Base-by-base conservation (phyloP, 2,797 vertebrate species). In the Megaceryle alcyon region DNA sequence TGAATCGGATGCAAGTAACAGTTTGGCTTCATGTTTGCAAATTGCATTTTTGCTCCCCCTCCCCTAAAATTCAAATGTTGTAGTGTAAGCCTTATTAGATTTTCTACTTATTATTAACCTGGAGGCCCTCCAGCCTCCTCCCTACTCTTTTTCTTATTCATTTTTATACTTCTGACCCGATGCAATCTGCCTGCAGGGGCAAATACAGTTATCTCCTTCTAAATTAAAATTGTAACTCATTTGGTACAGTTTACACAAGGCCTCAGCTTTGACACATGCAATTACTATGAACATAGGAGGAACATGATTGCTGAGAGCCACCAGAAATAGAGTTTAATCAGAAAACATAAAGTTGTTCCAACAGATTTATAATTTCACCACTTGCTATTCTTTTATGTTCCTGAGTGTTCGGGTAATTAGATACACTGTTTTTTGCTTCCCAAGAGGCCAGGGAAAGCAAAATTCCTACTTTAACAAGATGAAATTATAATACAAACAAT, bases 21-120 rank as follows among this genome's bases (percentile, higher is more conserved):
- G 98, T 98, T 98, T 98, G 98, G 98, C 98, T 98, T 98, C 98
- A 98, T 98, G 98, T 98, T 98, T 99, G 98, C 98, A 99, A 99
- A 99, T 99, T 99, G 98, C 98, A 98, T 99, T 99, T 98, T 98
- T 98, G 98, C 98, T 97, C 59, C 54, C 70, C 84, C 66, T 64
- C 81, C 77, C 44, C 84, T 78, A 96, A 96, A 98, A 98, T 98
- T 97, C 98, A 88, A 35, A 71, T 93, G 96, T 97, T 95, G 95
- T 97, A 97, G 98, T 96, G 96, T 89, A 96, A 97, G 94, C 96
- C 97, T 97, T 98, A 98, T 98, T 97, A 98, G 97, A 97, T 97
- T 98, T 97, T 96, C 88, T 65, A 93, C 95, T 96, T 92, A 96
- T 98, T 97, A 98, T 99, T 98, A 98, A 98, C 98, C 97, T 81